Base-by-base conservation (phyloP, 2,113 vertebrate species). In the Mormyrus iriodes region DNA sequence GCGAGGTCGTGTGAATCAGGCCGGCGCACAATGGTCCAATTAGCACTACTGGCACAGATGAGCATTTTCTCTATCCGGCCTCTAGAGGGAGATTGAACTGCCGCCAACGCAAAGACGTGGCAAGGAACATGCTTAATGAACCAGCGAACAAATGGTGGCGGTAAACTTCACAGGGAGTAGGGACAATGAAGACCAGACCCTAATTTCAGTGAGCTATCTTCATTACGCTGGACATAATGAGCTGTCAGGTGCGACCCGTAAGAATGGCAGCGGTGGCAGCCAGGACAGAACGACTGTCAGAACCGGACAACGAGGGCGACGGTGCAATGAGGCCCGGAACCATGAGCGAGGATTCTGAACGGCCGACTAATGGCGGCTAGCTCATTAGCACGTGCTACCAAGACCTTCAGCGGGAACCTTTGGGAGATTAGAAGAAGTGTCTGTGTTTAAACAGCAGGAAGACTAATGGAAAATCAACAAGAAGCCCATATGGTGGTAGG, bases 211-310 rank as follows among this genome's bases (percentile, higher is more conserved):
- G 21, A 69, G 65, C 65, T 65, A n/a, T 42, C 35, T 61, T 89
- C 88, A 90, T 89, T 87, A 87, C 52, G n/a, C 17, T 13, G 7
- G 35, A 79, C 90, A 79, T 89, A 82, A 90, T 79, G 65, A 89
- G 39, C 83, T 89, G 88, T 61, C 88, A 49, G 44, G 51, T 86
- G 39, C 48, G 49, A 90, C 44, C 73, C 49, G 44, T 21, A 27
- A 24, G 19, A 27, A 24, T 42, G 21, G 46, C 27, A 7, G 7
- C 13, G 6, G 19, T 65, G 27, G 5, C 46, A 5, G 49, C 39
- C 65, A 48, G 17, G 39, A 51, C 35, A 39, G 55, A n/a, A 82
- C 52, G 48, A 69, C 79, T 89, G 82, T 89, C 82, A 51, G 58
- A 85, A 48, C 31, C 21, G 24, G 51, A 31, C 1, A 8, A 4